Base-by-base conservation (phyloP, 1,140 invertebrate species). In the Eulimnadia texana region DNA sequence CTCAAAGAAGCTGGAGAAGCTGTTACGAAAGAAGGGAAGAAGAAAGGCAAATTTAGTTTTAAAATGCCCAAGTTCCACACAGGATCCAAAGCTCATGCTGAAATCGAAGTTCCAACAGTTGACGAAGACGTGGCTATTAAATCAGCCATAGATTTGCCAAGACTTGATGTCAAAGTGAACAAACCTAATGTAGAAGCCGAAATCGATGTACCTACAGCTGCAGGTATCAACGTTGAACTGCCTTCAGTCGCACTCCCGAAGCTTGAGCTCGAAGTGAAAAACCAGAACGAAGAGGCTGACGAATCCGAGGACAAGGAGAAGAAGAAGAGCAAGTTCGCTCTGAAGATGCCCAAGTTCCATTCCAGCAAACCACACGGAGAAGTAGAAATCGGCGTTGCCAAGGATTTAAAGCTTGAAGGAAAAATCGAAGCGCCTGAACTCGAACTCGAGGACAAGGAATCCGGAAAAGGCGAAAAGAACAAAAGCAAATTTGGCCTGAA, bases 341-440 rank as follows among this genome's bases (percentile, higher is more conserved):
- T 54, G 16, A 61, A 61, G 16, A 61, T 61, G 60, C 60, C 60
- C 20, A 58, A 29, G 1, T 25, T 61, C 22, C 50, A 24, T 19
- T 61, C 27, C 13, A 27, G 60, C 23, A 50, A 28, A 25, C 60
- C 49, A 16, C 23, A 61, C 19, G 25, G 9, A 9, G 50, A 52
- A 16, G 2, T 58, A 6, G 19, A 13, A 28, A 10, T 10, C 22
- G 20, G 27, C n/a, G 16, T 11, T 3, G 20, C 33, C 33, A 42
- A 25, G 2, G 24, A 3, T 25, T 20, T 54, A 16, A 25, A 54
- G 16, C 20, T 25, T 20, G 25, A 20, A 11, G 53, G 16, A 2
- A 19, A 54, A 2, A 22, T 23, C 53, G 28, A 54, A 54, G 19
- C 42, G 22, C 28, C 55, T 1, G 29, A 33, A 16, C 28, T 42